phyloP scores from a whole-genome alignment of 1,140 invertebrate species.

The Wiebesia pumilae region DNA sequence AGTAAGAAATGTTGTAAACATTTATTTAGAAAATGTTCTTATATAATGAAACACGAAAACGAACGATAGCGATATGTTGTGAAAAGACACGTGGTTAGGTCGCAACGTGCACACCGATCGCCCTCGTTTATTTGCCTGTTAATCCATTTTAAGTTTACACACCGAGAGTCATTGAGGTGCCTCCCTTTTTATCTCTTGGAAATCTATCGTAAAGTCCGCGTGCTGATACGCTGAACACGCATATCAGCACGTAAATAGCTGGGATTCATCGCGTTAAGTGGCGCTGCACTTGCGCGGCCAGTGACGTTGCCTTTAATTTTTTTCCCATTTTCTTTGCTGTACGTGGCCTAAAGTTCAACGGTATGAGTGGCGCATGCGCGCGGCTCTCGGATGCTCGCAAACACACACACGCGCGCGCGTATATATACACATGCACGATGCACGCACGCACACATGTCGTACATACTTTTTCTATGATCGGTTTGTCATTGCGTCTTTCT shows the following conservation, averaged over 20 bases:
- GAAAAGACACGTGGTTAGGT: constrained; percentile 5
- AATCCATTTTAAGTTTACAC: not conserved
- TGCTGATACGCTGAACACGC: constrained; percentile 4
- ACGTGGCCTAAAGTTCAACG: constrained; percentile 59
- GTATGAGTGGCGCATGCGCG: constrained; percentile 59
- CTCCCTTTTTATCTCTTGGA: not conserved
- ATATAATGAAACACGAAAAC: not conserved
- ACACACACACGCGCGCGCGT: no score
- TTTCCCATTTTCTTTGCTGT: constrained; percentile 34
- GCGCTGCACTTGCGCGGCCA: constrained; percentile 43
- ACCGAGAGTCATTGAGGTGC: not conserved
- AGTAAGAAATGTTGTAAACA: no score
- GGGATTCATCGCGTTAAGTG: not conserved
- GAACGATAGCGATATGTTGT: not conserved
- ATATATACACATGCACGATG: constrained; percentile 3
- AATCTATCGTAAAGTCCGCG: not conserved
- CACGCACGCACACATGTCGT: no score
- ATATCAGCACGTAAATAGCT: constrained; percentile 2
- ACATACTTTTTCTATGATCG: not conserved
- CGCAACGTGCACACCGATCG: not conserved
- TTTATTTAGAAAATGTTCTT: no score
- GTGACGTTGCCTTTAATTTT: constrained; percentile 43
- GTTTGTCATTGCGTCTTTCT: not conserved
- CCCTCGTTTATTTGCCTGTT: not conserved
- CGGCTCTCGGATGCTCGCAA: not conserved